Evolutionary conservation across 2,797 vertebrate species (phyloP).

Genomic region (Ciconia nigra): DNA sequence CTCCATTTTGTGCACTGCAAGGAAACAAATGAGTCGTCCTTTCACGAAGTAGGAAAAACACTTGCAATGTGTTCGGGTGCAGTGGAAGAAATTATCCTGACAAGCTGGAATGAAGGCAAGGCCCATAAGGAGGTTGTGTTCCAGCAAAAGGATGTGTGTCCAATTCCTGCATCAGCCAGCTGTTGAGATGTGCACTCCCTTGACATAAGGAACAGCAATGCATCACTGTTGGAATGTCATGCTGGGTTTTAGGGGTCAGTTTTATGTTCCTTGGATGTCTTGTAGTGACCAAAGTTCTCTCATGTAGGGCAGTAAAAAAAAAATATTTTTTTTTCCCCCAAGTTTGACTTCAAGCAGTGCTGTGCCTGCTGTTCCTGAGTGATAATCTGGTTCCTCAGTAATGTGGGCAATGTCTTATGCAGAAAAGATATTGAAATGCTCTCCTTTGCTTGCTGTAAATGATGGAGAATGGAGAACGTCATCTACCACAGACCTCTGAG

Average conservation of each 20-base stretch:
- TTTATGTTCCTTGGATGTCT: neutral
- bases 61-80: neutral
- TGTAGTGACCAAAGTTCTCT: neutral
- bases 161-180: constrained; percentile 37
- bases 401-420: neutral
- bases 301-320: neutral
- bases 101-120: constrained; percentile 38
- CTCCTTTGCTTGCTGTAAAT: neutral
- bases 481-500: neutral
- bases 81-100: constrained; percentile 23
- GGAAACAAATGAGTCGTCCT: neutral
- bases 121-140: neutral
- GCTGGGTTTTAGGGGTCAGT: neutral
- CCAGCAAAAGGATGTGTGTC: constrained; percentile 1
- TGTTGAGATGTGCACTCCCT: constrained; percentile 37
- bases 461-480: neutral
- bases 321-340: neutral
- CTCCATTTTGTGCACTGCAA: neutral
- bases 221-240: constrained; percentile 33
- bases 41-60: neutral
- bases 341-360: neutral
- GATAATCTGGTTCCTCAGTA: neutral
- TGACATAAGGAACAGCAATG: constrained; percentile 25
- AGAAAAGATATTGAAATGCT: neutral
- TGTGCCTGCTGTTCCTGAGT: neutral